Percentiles rank a stretch among this genome's conserved stretches.
Evolutionary conservation across 2,888 invertebrate species (phyloP).

Genomic region (Acleris sparsana): DNA sequence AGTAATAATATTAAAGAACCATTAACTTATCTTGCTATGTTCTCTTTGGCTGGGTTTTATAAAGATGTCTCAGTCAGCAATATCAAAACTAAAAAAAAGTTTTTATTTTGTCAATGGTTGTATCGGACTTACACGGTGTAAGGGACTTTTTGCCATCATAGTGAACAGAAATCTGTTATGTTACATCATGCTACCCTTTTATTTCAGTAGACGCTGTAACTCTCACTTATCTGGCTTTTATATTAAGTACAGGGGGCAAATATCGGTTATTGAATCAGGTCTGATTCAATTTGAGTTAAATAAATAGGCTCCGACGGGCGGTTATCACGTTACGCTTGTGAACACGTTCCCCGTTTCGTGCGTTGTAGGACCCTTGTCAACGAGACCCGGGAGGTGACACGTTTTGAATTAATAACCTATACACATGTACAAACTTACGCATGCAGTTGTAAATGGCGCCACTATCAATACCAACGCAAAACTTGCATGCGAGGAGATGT

Average conservation of each 20-base stretch:
- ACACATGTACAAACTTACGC: slow-evolving; percentile 13
- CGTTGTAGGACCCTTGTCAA: slow-evolving; percentile 28
- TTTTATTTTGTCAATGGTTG: too few species aligned
- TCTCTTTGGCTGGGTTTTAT: too few species aligned
- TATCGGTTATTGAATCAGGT: slow-evolving; percentile 17
- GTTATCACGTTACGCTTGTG: slow-evolving; percentile 16
- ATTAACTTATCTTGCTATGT: too few species aligned
- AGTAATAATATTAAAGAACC: too few species aligned
- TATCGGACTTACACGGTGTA: too few species aligned
- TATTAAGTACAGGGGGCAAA: background rate
- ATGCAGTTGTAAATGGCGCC: background rate
- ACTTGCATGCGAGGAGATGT: slow-evolving; percentile 5
- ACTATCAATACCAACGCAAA: background rate
- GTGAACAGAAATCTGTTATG: too few species aligned
- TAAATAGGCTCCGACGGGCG: slow-evolving; percentile 16
- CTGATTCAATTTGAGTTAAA: slow-evolving; percentile 16
- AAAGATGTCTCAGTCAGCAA: too few species aligned
- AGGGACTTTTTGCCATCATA: too few species aligned
- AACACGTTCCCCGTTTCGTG: slow-evolving; percentile 14
- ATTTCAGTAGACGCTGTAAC: too few species aligned
- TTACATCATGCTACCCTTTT: too few species aligned
- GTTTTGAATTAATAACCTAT: slow-evolving; percentile 31
- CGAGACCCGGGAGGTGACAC: slow-evolving; percentile 19
- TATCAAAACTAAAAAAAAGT: too few species aligned
- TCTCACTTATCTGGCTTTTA: too few species aligned